phyloP scores from a whole-genome alignment of 2,888 invertebrate species.

The Apodemia mormo region DNA sequence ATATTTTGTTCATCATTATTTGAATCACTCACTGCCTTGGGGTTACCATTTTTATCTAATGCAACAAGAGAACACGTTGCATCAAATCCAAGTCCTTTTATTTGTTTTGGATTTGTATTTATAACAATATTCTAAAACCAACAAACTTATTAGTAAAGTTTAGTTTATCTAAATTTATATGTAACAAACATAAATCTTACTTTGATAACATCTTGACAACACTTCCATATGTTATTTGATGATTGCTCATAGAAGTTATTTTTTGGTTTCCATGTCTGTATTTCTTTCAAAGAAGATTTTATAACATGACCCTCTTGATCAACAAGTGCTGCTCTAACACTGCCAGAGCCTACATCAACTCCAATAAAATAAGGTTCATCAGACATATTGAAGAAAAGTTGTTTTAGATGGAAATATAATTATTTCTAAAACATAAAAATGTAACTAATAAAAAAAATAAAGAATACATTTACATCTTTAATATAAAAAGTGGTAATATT shows the following conservation, averaged over 20 bases:
- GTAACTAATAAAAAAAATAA: no score
- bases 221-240: conserved; percentile 92
- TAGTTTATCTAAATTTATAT: not conserved
- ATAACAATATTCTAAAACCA: conserved; percentile 81
- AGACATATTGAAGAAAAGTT: conserved; percentile 25
- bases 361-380: conserved; percentile 85
- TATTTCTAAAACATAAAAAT: conserved; percentile 2
- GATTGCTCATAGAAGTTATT: conserved; percentile 94
- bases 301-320: conserved; percentile 85
- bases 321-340: conserved; percentile 93
- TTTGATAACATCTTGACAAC: conserved; percentile 87
- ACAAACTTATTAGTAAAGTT: not conserved
- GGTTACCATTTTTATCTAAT: conserved; percentile 85
- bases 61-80: conserved; percentile 97
- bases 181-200: conserved; percentile 70
- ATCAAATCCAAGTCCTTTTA: conserved; percentile 96
- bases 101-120: conserved; percentile 72
- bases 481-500: no score
- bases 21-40: conserved; percentile 86
- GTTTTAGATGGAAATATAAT: no score
- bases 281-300: conserved; percentile 83
- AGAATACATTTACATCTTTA: no score
- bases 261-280: conserved; percentile 89
- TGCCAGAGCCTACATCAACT: conserved; percentile 96
- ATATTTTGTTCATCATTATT: conserved; percentile 88